Evolutionary conservation across 1,140 invertebrate species (phyloP).

Genomic region (Lordiphosa mommai): DNA sequence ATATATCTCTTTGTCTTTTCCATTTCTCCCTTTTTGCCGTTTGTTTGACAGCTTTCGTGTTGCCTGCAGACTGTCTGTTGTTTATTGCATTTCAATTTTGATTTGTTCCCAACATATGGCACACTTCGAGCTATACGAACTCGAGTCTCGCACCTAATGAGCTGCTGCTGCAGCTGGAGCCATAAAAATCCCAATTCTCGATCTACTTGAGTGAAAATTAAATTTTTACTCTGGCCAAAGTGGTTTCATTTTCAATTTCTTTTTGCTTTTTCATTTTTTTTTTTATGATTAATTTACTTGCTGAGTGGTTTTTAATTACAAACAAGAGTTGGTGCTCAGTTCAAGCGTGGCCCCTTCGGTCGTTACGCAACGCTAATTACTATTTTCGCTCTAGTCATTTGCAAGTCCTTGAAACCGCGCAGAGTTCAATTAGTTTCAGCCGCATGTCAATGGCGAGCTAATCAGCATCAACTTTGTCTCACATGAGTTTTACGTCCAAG

Average conservation of each 20-base stretch:
- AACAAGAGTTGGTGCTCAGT: slow-evolving; percentile 59
- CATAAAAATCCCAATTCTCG: slow-evolving; percentile 44
- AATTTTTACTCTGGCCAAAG: slow-evolving; percentile 39
- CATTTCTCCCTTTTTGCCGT: background rate
- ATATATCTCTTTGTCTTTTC: slow-evolving; percentile 10
- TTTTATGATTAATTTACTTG: slow-evolving; percentile 77
- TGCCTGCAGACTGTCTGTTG: slow-evolving; percentile 15
- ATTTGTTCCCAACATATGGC: slow-evolving; percentile 45
- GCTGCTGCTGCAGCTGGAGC: slow-evolving; percentile 9
- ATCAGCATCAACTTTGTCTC: slow-evolving; percentile 20
- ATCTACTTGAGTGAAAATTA: slow-evolving; percentile 36
- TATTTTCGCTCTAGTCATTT: slow-evolving; percentile 74
- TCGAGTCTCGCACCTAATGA: slow-evolving; percentile 32
- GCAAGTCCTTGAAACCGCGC: slow-evolving; percentile 69
- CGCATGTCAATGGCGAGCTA: slow-evolving; percentile 57
- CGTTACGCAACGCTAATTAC: slow-evolving; percentile 77
- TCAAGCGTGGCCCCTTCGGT: slow-evolving; percentile 41
- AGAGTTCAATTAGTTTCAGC: slow-evolving; percentile 72
- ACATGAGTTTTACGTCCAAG: slow-evolving; percentile 13
- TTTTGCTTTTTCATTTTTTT: slow-evolving; percentile 36
- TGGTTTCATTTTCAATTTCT: slow-evolving; percentile 21
- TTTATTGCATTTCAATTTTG: slow-evolving; percentile 71
- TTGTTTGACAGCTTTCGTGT: slow-evolving; percentile 28
- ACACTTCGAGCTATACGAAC: slow-evolving; percentile 9
- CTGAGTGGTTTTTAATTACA: slow-evolving; percentile 77